Base-by-base conservation (phyloP, 2,797 vertebrate genomes). In the Acridotheres tristis region DNA sequence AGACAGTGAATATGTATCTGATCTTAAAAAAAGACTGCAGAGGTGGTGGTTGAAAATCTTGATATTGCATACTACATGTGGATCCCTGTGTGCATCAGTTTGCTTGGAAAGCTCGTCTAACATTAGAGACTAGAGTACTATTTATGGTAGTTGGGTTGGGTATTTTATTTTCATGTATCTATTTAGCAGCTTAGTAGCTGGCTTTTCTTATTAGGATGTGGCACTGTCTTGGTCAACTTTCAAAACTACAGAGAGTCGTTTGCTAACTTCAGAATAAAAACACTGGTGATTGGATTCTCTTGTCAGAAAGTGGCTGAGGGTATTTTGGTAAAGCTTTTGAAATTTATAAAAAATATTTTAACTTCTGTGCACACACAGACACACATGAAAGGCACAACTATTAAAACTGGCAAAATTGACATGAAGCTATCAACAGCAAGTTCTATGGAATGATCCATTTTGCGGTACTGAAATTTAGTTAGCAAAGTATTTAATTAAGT, bases 11-110 rank as follows among this genome's bases (percentile, higher is more conserved):
- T 27, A 12, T 73, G 10, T n/a, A 23, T 7, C 38, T 78, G 38
- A 14, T 54, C 25, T 78, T 68, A n/a, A 18, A 51, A 53, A 72
- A 88, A 81, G 38, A 23, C 18, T 48, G 1, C 9, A 40, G 45
- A 51, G 45, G 14, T 66, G 23, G 8, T 73, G 29, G 12, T 22
- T 71, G 23, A 79, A 67, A 27, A 25, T 55, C 67, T 82, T 51
- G 27, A 23, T 55, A 17, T 34, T 23, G 2, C 10, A 10, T 27
- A 13, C 14, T 74, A 20, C 0, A 0, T 36, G 10, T 82, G 19
- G 17, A 3, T 61, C 45, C 29, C 21, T 61, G 3, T 22, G 8
- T 78, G 23, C 42, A 42, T 82, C 32, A n/a, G 23, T 92, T 73
- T 76, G 55, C 17, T 57, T 85, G 84, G 63, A 84, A 90, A 48